Base-by-base conservation (phyloP, 2,888 invertebrate species). In the Sympetrum striolatum region DNA sequence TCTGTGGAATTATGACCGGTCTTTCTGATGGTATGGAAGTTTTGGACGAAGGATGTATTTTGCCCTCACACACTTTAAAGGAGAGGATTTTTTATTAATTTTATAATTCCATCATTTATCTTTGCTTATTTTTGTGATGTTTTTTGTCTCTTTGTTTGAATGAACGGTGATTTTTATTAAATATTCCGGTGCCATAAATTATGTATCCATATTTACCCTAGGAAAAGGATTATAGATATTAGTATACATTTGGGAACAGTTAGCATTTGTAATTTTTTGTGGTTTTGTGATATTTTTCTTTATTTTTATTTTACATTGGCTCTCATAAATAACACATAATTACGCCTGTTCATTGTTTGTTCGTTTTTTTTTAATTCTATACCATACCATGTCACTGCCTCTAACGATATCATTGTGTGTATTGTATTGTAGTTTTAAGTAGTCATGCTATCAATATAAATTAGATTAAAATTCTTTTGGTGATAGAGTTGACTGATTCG, bases 141-240 rank as follows among this genome's bases (percentile, higher is more conserved):
- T 86, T 37, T n/a, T 39, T 35, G 1, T 35, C 64, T 86, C 10
- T 31, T n/a, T 31, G 64, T 4, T 18, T 35, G 58, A 35, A 58
- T 60, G 37, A 60, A 35, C 35, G 64, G 60, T 37, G 60, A 4
- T 86, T 58, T 25, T 86, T 60, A 60, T 86, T 0, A 60, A 37
- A 37, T 86, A 39, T 86, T 58, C 39, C 39, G 86, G 86, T 86
- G 86, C 86, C 86, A 86, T 86, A 86, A n/a, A 86, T 35, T n/a
- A 58, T 58, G 35, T 82, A 35, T 82, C 22, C n/a, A 73, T 37
- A 60, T 37, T 22, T 86, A 86, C 80, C 80, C 37, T 44, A 80
- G 80, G 39, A 80, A 37, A n/a, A 86, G 64, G 86, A 14, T 48
- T 25, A 18, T 53, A 53, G 53, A 53, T 37, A 60, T 60, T n/a